These are phyloP conservation scores for Psittacula echo DNA, from an alignment of 2,797 vertebrate species.

Conservation along the genomic window DNA sequence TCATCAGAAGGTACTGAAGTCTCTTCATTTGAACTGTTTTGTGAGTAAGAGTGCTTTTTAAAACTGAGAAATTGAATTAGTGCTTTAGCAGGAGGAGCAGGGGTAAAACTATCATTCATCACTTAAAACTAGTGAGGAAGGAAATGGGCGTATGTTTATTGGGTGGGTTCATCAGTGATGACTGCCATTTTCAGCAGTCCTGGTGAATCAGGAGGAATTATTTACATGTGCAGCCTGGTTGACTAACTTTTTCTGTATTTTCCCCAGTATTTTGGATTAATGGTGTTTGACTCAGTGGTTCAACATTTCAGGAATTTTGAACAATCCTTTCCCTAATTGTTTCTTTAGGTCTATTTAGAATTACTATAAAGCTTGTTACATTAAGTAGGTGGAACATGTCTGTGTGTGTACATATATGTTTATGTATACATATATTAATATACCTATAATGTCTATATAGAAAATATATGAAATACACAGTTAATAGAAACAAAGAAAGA, in stretches of 20 bases:
- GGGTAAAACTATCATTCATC: background rate
- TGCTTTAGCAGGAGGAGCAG: background rate
- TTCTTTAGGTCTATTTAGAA: background rate
- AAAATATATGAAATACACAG: background rate
- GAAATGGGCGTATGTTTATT: background rate
- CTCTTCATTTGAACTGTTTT: background rate
- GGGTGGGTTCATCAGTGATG: background rate
- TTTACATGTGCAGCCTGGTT: background rate
- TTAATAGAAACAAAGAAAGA: background rate
- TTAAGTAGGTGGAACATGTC: background rate
- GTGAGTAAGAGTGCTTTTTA: background rate
- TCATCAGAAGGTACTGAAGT: background rate
- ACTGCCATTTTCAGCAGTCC: background rate
- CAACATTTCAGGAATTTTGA: background rate
- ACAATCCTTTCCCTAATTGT: background rate
- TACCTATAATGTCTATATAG: background rate
- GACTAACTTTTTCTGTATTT: background rate
- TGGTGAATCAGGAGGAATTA: background rate
- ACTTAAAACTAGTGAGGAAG: background rate
- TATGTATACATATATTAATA: background rate
- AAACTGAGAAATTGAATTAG: background rate
- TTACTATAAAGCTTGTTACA: background rate
- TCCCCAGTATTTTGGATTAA: background rate
- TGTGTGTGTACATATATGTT: background rate
- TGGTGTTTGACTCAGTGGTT: background rate